Conservation (phyloP, 35 echinoderm and acorn worm genomes). For the Heliocidaris erythrogramma region DNA sequence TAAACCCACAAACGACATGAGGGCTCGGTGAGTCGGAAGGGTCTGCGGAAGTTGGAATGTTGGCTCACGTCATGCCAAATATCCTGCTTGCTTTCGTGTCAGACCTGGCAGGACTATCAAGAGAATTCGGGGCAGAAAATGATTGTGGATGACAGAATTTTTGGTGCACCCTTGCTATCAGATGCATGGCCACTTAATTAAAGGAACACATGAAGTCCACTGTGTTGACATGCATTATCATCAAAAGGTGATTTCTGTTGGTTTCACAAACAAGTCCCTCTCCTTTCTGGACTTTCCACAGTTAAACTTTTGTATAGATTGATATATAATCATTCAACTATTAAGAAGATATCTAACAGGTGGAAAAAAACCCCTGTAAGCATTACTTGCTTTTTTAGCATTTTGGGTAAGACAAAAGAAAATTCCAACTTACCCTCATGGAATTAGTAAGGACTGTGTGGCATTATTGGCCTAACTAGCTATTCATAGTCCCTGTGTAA, state of each 20-base stretch:
- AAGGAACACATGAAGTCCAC: neutral
- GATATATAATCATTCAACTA: neutral
- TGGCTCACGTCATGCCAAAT: slow-evolving; percentile 48
- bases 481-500: no score
- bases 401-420: no score
- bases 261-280: no score
- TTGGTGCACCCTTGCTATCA: slow-evolving; percentile 15
- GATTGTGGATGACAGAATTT: slow-evolving; percentile 41
- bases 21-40: slow-evolving; percentile 11
- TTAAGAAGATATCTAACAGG: neutral
- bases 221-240: neutral
- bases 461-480: no score
- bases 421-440: no score
- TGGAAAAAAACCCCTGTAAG: neutral
- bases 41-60: slow-evolving; percentile 47
- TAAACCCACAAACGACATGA: slow-evolving; percentile 50
- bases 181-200: slow-evolving; percentile 33
- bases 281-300: no score
- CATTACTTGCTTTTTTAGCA: no score
- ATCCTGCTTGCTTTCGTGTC: slow-evolving; percentile 43
- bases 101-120: slow-evolving; percentile 40
- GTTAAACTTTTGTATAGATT: neutral
- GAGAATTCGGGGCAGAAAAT: slow-evolving; percentile 30
- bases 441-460: no score
- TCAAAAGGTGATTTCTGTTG: neutral